Evolutionary conservation across 1,140 invertebrate species (phyloP), one percentile per base, ranked within the genome.

Genomic region (Zeugodacus cucurbitae): DNA sequence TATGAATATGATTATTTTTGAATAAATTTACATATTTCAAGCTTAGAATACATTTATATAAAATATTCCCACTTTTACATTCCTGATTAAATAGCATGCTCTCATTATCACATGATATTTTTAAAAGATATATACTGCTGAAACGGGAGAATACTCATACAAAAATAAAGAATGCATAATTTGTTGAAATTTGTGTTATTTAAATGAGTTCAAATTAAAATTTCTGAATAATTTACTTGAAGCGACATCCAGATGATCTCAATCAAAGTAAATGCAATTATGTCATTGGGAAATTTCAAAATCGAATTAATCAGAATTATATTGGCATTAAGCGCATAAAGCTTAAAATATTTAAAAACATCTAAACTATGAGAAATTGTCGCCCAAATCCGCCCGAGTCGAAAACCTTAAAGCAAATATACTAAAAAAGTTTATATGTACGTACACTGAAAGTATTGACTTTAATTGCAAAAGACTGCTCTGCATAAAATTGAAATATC

Each of bases 401-500:
- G 41, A 26, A 82, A 14, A 11, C 22, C 22, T 82, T 0, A 48
- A 82, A 48, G 14, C n/a, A n/a, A n/a, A n/a, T n/a, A n/a, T n/a
- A n/a, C 14, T 3, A 54, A 54, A 3, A 4, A 54, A 54, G 48
- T 48, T 10, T 48, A 41, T 37, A 26, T 32, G 8, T 6, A 37
- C 17, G 32, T 37, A 14, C 11, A 54, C n/a, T 22, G 10, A 0
- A 44, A 2, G 34, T 3, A 3, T 62, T 59, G 58, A 20, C 74
- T 54, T 3, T 82, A 82, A 82, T 82, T 82, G 74, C 37, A 48
- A 48, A 82, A 82, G 74, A 48, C 70, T 78, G 74, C n/a, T 82
- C 41, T 26, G 41, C 41, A 82, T 82, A 14, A 82, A 82, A 82
- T 82, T 82, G 74, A 82, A 82, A 82, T 48, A 54, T 82, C 74